These are phyloP conservation scores for Mola mola DNA, from an alignment of 2,113 vertebrate species.

Conservation along the genomic window DNA sequence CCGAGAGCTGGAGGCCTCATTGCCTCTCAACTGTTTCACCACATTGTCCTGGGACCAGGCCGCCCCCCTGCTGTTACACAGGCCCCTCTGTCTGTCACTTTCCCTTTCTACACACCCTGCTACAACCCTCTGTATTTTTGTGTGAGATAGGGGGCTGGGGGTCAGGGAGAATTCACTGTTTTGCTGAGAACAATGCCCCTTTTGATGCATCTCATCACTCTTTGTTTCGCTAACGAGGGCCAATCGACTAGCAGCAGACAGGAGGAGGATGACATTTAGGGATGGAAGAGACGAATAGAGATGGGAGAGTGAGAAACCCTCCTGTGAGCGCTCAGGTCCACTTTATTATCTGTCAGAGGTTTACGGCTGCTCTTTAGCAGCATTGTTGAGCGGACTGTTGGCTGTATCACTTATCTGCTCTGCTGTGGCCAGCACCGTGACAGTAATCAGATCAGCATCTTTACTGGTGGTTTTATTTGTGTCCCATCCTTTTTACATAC, in stretches of 20 bases:
- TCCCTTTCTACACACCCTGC: slow-evolving; percentile 54
- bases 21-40: slow-evolving; percentile 19
- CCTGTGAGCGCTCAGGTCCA: slow-evolving; percentile 22
- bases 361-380: slow-evolving; percentile 39
- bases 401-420: slow-evolving; percentile 55
- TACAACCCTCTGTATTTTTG: slow-evolving; percentile 58
- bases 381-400: slow-evolving; percentile 38
- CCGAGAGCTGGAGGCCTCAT: slow-evolving; percentile 37
- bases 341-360: slow-evolving; percentile 59
- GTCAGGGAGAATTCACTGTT: slow-evolving; percentile 68
- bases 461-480: slow-evolving; percentile 64
- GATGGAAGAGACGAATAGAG: slow-evolving; percentile 34
- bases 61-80: slow-evolving; percentile 67
- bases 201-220: slow-evolving; percentile 72
- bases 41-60: slow-evolving; percentile 49
- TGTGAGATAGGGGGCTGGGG: slow-evolving; percentile 45
- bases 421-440: slow-evolving; percentile 32
- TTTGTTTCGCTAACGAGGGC: slow-evolving; percentile 73
- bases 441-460: slow-evolving; percentile 67
- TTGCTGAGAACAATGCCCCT: slow-evolving; percentile 71
- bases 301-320: slow-evolving; percentile 32
- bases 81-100: slow-evolving; percentile 75
- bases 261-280: slow-evolving; percentile 58
- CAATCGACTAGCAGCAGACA: slow-evolving; percentile 56
- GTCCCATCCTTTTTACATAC: slow-evolving; percentile 66